Conservation (phyloP, 35 echinoderm and acorn worm genomes). For the Antedon bifida region DNA sequence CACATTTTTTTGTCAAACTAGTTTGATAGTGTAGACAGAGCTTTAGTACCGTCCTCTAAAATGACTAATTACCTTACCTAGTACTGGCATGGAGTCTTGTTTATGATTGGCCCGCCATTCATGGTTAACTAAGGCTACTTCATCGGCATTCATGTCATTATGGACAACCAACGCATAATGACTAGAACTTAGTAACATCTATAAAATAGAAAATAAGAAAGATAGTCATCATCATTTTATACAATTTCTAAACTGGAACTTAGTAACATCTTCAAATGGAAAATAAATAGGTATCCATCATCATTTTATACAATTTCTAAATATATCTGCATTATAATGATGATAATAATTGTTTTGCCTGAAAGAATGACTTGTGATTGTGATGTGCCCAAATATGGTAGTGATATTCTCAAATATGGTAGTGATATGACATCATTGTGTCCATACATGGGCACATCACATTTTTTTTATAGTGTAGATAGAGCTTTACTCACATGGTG, state of each 20-base stretch:
- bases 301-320: too few relatives aligned
- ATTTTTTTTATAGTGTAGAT: too few relatives aligned
- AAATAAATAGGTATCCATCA: too few relatives aligned
- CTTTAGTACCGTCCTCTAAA: neutral
- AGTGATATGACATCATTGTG: too few relatives aligned
- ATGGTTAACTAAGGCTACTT: slow-evolving; percentile 40
- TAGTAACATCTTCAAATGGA: neutral
- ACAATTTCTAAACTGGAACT: neutral
- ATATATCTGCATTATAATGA: too few relatives aligned
- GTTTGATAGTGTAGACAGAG: neutral
- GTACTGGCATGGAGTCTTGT: slow-evolving; percentile 53
- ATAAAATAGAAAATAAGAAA: neutral
- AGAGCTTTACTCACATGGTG: slow-evolving; percentile 26
- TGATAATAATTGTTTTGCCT: too few relatives aligned
- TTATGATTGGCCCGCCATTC: slow-evolving; percentile 60
- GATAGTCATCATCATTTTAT: neutral
- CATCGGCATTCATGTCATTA: slow-evolving; percentile 45
- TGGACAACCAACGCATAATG: slow-evolving; percentile 63
- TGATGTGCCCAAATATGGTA: too few relatives aligned
- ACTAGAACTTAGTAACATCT: slow-evolving; percentile 28
- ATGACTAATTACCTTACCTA: slow-evolving; percentile 32
- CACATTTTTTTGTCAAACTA: too few relatives aligned
- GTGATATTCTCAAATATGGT: too few relatives aligned
- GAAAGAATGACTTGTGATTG: too few relatives aligned
- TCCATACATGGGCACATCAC: too few relatives aligned